Percentiles rank a stretch among this genome's conserved stretches.
phyloP scores from a whole-genome alignment of 2,797 vertebrate species.

The Enteromius thamalakanensis region DNA sequence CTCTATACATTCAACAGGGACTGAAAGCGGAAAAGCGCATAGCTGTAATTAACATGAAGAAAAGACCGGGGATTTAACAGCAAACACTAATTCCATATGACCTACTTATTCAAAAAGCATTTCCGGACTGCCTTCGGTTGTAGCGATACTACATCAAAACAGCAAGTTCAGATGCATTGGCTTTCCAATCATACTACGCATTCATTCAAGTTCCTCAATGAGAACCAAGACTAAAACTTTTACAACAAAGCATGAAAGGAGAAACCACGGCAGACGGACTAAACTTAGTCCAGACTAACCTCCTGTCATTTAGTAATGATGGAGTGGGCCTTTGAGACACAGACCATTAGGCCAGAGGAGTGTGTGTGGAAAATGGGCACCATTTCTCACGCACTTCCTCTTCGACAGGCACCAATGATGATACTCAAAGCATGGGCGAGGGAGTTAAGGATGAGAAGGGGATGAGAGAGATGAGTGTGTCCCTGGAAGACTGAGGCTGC shows the following conservation, averaged over 20 bases:
- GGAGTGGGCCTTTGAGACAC: constrained; percentile 56
- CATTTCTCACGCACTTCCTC: constrained; percentile 57
- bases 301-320: constrained; percentile 62
- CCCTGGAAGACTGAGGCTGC: constrained; percentile 37
- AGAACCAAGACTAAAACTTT: constrained; percentile 12
- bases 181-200: not conserved
- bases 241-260: not conserved
- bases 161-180: not conserved
- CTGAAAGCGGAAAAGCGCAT: constrained; percentile 11
- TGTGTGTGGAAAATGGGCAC: constrained; percentile 52
- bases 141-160: not conserved
- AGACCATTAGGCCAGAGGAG: constrained; percentile 58
- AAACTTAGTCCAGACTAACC: constrained; percentile 57
- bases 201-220: not conserved
- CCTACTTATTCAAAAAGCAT: constrained; percentile 33
- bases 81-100: constrained; percentile 40
- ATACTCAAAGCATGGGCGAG: constrained; percentile 33
- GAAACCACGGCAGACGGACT: constrained; percentile 31
- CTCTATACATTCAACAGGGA: constrained; percentile 6
- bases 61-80: constrained; percentile 37
- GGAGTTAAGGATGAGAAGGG: constrained; percentile 6
- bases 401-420: constrained; percentile 44
- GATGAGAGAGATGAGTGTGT: constrained; percentile 33
- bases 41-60: constrained; percentile 50
- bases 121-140: not conserved